phyloP scores from a whole-genome alignment of 2,113 vertebrate species.

The Parotia lawesii region DNA sequence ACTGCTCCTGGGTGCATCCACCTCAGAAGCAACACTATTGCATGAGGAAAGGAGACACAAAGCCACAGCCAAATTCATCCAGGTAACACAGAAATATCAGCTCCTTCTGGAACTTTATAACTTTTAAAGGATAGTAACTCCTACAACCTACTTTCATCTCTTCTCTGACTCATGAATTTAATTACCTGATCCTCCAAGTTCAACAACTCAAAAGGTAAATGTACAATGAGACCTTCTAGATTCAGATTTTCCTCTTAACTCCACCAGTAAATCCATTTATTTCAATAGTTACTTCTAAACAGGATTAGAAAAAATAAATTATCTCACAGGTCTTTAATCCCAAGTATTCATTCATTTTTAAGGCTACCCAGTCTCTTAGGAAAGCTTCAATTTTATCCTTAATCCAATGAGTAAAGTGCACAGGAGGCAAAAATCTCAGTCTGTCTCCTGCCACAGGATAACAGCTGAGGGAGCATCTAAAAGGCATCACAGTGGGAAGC shows the following conservation, averaged over 20 bases:
- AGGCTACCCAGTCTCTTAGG: background rate
- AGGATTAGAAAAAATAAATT: background rate
- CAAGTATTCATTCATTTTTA: background rate
- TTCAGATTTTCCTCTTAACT: background rate
- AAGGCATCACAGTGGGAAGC: background rate
- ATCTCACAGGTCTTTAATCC: background rate
- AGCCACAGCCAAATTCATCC: background rate
- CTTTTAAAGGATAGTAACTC: background rate
- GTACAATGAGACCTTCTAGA: background rate
- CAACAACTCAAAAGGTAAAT: background rate
- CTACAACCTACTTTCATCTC: background rate
- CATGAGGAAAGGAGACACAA: background rate
- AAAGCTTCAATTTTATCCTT: constrained; percentile 4
- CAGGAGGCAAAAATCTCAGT: background rate
- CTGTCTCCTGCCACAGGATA: background rate
- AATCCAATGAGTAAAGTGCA: constrained; percentile 29
- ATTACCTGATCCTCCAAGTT: background rate
- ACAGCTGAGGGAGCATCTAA: background rate
- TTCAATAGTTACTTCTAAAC: constrained; percentile 9
- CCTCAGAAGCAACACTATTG: background rate
- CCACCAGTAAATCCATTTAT: constrained; percentile 1
- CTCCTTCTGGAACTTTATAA: background rate
- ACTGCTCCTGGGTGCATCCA: accelerated
- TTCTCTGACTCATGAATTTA: background rate
- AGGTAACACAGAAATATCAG: background rate